A percentile compares a stretch with the other conserved stretches of the same genome.
Evolutionary conservation across 2,113 vertebrate species (phyloP).

Genomic region (Cygnus buccinator): DNA sequence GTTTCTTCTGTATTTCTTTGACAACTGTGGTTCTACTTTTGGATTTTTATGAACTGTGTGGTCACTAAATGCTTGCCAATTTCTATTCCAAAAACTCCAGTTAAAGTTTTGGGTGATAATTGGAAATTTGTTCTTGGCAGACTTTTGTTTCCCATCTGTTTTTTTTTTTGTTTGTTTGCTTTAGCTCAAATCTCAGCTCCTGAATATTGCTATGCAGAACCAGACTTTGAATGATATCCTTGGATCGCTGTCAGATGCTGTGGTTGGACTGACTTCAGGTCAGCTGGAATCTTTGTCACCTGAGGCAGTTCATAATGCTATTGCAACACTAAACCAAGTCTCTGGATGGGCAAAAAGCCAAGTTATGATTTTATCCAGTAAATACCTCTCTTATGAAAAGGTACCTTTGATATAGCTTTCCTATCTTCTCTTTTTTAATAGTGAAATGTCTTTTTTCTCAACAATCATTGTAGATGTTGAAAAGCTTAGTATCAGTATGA

Average conservation of each 20-base stretch:
- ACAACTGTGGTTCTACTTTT: neutral
- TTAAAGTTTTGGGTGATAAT: neutral
- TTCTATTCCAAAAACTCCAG: neutral
- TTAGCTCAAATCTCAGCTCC: conserved; percentile 82
- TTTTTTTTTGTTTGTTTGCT: neutral
- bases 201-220: conserved; percentile 77
- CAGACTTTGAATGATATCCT: conserved; percentile 82
- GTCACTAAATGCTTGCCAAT: neutral
- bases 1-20: conserved; percentile 14
- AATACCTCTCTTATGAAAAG: conserved; percentile 82
- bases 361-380: conserved; percentile 77
- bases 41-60: neutral
- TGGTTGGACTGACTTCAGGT: conserved; percentile 75
- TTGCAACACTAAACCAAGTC: conserved; percentile 80
- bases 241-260: conserved; percentile 80
- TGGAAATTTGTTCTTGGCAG: neutral
- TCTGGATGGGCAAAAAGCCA: conserved; percentile 83
- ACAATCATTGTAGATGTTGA: neutral
- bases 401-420: conserved; percentile 54
- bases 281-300: conserved; percentile 82
- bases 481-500: neutral
- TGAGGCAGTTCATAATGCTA: conserved; percentile 75
- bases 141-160: neutral
- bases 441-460: neutral
- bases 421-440: neutral